Evolutionary conservation across 2,888 invertebrate genomes (phyloP).

Genomic region (Micoletzkya japonica): DNA sequence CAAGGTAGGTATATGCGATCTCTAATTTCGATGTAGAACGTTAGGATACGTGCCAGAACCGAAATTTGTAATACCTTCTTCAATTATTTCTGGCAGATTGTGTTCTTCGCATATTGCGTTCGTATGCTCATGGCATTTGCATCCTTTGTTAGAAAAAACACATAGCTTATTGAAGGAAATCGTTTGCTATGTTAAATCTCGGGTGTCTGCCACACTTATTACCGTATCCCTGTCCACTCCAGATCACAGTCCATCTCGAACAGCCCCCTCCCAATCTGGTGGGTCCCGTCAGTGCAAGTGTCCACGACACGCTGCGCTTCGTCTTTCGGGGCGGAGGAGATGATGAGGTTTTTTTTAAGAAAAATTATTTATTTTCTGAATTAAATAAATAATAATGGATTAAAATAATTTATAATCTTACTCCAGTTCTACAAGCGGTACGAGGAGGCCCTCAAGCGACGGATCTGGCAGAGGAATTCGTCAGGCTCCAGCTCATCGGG

Average conservation of each 20-base stretch:
- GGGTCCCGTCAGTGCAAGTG: conserved; percentile 55
- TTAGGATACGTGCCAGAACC: neutral
- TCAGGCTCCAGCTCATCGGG: conserved; percentile 61
- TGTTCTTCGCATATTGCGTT: neutral
- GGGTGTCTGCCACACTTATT: too few relatives aligned
- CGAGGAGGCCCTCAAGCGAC: conserved; percentile 54
- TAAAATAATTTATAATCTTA: conserved; percentile 2
- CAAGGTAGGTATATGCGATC: conserved; percentile 33
- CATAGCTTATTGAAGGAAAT: too few relatives aligned
- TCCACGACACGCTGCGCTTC: conserved; percentile 46
- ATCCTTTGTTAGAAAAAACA: too few relatives aligned
- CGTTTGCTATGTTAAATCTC: too few relatives aligned
- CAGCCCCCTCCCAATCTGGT: conserved; percentile 36
- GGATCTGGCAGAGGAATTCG: conserved; percentile 60
- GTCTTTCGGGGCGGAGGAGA: conserved; percentile 60
- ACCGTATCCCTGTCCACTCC: neutral
- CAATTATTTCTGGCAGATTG: neutral
- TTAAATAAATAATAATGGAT: neutral
- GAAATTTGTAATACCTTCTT: neutral
- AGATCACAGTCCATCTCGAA: conserved; percentile 25
- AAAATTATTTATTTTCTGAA: neutral
- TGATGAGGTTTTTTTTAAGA: conserved; percentile 53
- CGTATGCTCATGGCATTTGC: too few relatives aligned
- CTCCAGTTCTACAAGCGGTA: conserved; percentile 61
- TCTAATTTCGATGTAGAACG: neutral